Evolutionary conservation across 2,888 invertebrate species (phyloP).

Genomic region (Charanyca ferruginea): DNA sequence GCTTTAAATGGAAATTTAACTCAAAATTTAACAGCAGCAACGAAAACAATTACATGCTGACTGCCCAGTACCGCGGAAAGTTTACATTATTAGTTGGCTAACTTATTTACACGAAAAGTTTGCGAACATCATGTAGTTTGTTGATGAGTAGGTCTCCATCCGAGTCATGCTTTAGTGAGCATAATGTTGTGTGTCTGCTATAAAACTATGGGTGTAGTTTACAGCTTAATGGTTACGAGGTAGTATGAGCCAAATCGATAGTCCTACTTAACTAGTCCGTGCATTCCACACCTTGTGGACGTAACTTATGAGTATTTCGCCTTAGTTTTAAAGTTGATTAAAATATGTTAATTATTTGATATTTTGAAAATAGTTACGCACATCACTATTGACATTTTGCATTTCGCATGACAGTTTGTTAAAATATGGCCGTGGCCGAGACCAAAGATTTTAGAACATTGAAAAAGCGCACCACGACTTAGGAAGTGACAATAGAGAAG

Average conservation of each 20-base stretch:
- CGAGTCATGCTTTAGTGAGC: constrained; percentile 49
- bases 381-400: no score
- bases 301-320: constrained; percentile 60
- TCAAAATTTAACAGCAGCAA: constrained; percentile 67
- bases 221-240: constrained; percentile 66
- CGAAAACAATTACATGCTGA: constrained; percentile 69
- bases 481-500: constrained; percentile 83
- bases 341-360: no score
- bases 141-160: constrained; percentile 57
- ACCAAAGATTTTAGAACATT: constrained; percentile 21
- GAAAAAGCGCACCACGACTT: constrained; percentile 54
- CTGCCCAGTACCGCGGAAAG: constrained; percentile 56
- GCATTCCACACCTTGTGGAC: constrained; percentile 56
- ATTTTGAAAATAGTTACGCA: no score
- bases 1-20: constrained; percentile 75
- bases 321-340: no score
- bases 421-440: neutral
- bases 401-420: no score
- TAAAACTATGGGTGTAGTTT: constrained; percentile 61
- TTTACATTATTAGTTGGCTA: constrained; percentile 59
- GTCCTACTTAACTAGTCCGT: constrained; percentile 70
- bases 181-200: constrained; percentile 58
- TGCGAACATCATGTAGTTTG: constrained; percentile 64
- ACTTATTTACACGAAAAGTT: constrained; percentile 72
- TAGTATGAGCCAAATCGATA: constrained; percentile 73